These are phyloP conservation scores for Rallus crepitans DNA, from an alignment of 2,797 vertebrate genomes.

Conservation along the genomic window DNA sequence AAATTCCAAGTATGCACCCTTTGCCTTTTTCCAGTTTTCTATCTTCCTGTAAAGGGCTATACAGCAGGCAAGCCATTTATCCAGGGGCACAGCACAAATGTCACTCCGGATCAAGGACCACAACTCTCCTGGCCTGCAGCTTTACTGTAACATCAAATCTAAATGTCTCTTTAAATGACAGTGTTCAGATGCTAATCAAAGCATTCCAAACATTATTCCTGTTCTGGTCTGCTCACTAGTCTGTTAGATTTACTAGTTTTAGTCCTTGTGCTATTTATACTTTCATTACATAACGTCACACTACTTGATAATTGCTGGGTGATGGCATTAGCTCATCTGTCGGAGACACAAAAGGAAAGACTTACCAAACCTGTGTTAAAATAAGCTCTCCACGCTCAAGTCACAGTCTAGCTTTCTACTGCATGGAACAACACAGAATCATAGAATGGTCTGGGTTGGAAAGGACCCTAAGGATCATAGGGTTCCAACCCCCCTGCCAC, in stretches of 20 bases:
- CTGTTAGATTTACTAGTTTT: conserved; percentile 52
- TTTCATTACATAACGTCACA: conserved; percentile 63
- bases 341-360: conserved; percentile 1
- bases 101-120: background rate
- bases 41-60: background rate
- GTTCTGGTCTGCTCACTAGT: conserved; percentile 20
- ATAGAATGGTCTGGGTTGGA: too few relatives aligned
- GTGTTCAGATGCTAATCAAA: conserved; percentile 22
- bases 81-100: background rate
- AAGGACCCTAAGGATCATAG: too few relatives aligned
- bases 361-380: background rate
- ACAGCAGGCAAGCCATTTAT: conserved; percentile 13
- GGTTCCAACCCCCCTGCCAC: too few relatives aligned
- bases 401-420: background rate
- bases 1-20: background rate
- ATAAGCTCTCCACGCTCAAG: background rate
- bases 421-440: too few relatives aligned
- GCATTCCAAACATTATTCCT: background rate
- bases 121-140: conserved; percentile 6
- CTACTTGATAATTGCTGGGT: conserved; percentile 58
- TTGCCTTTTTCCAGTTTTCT: background rate
- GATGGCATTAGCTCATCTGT: conserved; percentile 52
- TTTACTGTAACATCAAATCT: background rate
- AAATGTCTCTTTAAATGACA: background rate
- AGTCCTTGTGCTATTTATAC: conserved; percentile 61